phyloP scores from a whole-genome alignment of 2,888 invertebrate genomes.

The Latrodectus hesperus region DNA sequence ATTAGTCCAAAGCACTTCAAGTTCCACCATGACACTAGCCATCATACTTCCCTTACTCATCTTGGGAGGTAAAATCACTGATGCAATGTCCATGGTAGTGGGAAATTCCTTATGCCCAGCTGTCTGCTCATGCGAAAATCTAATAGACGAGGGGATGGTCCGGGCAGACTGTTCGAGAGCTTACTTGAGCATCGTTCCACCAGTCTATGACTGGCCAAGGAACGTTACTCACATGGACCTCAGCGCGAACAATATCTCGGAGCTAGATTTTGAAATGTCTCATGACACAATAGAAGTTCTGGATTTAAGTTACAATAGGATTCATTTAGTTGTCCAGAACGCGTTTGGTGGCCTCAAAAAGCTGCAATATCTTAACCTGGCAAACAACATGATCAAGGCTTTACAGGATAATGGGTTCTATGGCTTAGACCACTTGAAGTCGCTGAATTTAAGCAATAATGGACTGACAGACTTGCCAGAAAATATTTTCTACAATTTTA shows the following conservation, averaged over 20 bases:
- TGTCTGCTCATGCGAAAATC: slow-evolving; percentile 36
- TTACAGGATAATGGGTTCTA: slow-evolving; percentile 56
- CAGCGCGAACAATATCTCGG: slow-evolving; percentile 51
- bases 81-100: neutral
- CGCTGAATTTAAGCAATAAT: slow-evolving; percentile 69
- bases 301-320: slow-evolving; percentile 56
- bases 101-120: slow-evolving; percentile 24
- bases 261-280: slow-evolving; percentile 16
- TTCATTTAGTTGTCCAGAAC: slow-evolving; percentile 14
- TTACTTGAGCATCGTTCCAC: slow-evolving; percentile 33
- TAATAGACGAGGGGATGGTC: slow-evolving; percentile 9
- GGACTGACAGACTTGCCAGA: slow-evolving; percentile 45
- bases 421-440: slow-evolving; percentile 62
- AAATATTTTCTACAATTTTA: slow-evolving; percentile 58
- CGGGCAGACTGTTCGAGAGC: slow-evolving; percentile 48
- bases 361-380: slow-evolving; percentile 48
- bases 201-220: slow-evolving; percentile 42
- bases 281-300: slow-evolving; percentile 33
- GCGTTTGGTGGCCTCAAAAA: slow-evolving; percentile 53
- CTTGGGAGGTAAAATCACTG: no score
- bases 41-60: no score
- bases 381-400: slow-evolving; percentile 35
- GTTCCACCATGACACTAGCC: no score
- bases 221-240: slow-evolving; percentile 61
- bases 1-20: no score